Base-by-base conservation (phyloP, 2,888 invertebrate species). In the Torymus texanus region DNA sequence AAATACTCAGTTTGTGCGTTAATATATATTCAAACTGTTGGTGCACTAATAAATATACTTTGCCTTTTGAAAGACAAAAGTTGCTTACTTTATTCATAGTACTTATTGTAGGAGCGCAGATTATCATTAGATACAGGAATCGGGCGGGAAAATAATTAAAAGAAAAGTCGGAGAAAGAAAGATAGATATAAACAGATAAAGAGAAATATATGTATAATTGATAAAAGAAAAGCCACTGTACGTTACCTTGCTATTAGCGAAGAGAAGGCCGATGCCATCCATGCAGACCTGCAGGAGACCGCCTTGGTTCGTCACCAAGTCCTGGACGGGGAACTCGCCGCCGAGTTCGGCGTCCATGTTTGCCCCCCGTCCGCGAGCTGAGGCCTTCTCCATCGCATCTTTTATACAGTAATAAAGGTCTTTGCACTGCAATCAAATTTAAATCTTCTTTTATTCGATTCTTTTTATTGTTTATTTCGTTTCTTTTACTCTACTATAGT, bases 331-430 rank as follows among this genome's bases (percentile, higher is more conserved):
- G 91, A 99, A 99, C 91, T 99, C 99, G 2, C 99, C 99, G 14
- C 97, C 97, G 70, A 96, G 92, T 87, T 96, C 95, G 1, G 94
- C 93, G 70, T 94, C 95, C 16, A 94, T 93, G 71, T 95, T 93
- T 0, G 95, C 95, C 75, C 96, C 95, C 70, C 95, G 95, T 59
- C 94, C 94, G 74, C 94, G 91, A 0, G 93, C 92, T 1, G 94
- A 94, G 2, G 95, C 95, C 84, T 94, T 91, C 91, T 99, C 99
- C 98, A 99, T 99, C 14, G 99, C 97, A 86, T 98, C 97, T 91
- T 99, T 99, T 87, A 99, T 98, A 91, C 97, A 97, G 91, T 98
- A 97, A 91, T 99, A 99, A 80, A 99, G 92, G 88, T 98, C 97
- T 91, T 98, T 97, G 91, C 99, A 99, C 98, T 99, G 91, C 70